These are phyloP conservation scores for Pluvianellus socialis DNA, from an alignment of 2,113 vertebrate genomes.

Conservation along the genomic window DNA sequence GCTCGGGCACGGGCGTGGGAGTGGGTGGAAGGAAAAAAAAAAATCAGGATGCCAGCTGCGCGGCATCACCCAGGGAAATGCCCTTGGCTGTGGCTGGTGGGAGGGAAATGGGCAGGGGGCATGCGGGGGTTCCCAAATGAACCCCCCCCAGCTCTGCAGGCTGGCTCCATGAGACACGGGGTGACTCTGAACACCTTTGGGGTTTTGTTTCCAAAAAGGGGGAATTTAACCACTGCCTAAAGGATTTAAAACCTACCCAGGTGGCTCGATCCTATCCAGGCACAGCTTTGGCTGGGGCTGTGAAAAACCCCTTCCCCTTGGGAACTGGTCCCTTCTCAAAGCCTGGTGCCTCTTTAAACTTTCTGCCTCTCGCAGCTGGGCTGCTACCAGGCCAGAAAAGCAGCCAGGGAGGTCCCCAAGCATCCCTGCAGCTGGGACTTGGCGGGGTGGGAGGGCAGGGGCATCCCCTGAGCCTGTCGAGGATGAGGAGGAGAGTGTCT, in stretches of 20 bases:
- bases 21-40: neutral
- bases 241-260: slow-evolving; percentile 1
- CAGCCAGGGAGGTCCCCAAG: neutral
- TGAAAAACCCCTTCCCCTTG: slow-evolving; percentile 73
- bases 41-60: neutral
- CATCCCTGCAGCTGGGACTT: neutral
- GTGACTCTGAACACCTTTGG: neutral
- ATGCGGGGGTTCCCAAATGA: neutral
- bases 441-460: slow-evolving; percentile 51
- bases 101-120: neutral
- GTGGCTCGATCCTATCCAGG: neutral
- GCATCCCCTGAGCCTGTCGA: neutral
- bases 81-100: fast-evolving
- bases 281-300: slow-evolving; percentile 61
- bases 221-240: neutral
- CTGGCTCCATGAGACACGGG: neutral
- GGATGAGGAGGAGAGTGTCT: slow-evolving; percentile 47
- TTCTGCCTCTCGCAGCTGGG: neutral
- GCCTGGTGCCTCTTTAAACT: slow-evolving; percentile 50
- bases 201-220: neutral
- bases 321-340: slow-evolving; percentile 57
- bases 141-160: fast-evolving
- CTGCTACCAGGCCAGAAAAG: neutral
- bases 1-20: neutral
- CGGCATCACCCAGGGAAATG: neutral